Conservation (phyloP, 2,113 vertebrate species). For the Puffinus mauretanicus region DNA sequence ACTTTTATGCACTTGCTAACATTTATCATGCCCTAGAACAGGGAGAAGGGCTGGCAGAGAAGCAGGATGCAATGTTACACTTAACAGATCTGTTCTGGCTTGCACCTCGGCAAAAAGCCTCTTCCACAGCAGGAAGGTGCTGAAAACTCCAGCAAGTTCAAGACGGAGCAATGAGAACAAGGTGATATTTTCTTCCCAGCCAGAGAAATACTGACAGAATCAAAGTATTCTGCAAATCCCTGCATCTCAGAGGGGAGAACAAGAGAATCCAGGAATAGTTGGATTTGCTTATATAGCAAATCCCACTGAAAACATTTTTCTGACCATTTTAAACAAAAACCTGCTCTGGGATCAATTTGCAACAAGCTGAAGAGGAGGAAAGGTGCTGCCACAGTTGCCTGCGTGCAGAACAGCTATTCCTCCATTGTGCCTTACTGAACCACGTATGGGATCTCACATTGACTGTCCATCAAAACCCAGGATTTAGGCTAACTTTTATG, state of each 20-base stretch:
- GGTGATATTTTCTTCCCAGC: neutral
- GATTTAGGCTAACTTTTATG: neutral
- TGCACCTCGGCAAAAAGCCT: neutral
- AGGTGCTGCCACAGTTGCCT: neutral
- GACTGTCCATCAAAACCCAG: neutral
- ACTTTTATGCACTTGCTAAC: neutral
- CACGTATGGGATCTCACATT: neutral
- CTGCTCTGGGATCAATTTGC: neutral
- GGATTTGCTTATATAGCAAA: neutral
- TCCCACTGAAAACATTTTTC: neutral
- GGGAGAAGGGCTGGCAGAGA: neutral
- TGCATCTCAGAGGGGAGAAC: neutral
- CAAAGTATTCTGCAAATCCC: neutral
- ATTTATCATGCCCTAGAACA: neutral
- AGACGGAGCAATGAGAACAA: neutral
- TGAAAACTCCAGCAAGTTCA: neutral
- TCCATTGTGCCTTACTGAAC: neutral
- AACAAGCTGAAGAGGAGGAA: neutral
- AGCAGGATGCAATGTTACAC: neutral
- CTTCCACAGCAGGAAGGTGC: neutral
- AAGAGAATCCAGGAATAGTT: neutral
- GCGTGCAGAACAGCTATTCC: neutral
- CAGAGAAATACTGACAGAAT: neutral
- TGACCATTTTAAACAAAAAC: neutral
- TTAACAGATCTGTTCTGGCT: neutral